phyloP scores from a whole-genome alignment of 1,140 invertebrate species.

The Cyphomyrmex costatus region DNA sequence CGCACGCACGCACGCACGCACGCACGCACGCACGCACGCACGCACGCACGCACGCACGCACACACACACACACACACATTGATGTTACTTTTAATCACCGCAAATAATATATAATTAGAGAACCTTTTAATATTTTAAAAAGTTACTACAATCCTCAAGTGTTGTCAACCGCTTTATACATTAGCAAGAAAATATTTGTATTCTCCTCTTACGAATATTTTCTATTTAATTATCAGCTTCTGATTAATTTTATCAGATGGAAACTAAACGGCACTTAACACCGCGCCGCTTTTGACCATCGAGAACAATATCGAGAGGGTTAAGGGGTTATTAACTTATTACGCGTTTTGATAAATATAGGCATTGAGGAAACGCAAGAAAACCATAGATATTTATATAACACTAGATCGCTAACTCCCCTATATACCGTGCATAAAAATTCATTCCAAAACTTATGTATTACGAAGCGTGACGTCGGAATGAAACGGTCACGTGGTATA shows the following conservation, averaged over 20 bases:
- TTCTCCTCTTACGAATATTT: background rate
- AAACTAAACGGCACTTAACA: background rate
- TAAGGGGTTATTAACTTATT: constrained; percentile 55
- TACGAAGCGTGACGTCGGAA: no score
- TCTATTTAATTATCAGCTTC: background rate
- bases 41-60: no score
- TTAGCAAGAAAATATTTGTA: background rate
- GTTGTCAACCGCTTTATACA: background rate
- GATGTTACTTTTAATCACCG: background rate
- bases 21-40: no score
- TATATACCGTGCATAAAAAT: no score
- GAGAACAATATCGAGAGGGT: background rate
- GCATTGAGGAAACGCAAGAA: constrained; percentile 38
- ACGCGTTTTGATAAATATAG: constrained; percentile 49
- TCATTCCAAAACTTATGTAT: no score
- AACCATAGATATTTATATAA: no score
- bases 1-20: no score
- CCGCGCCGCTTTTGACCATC: background rate
- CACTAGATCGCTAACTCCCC: no score
- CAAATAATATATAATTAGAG: background rate
- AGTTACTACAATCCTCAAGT: background rate
- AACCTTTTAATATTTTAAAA: background rate
- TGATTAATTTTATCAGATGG: background rate
- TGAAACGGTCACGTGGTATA: no score
- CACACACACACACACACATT: no score